Evolutionary conservation across 2,113 vertebrate species (phyloP), one percentile per base, ranked within the genome.

Genomic region (Neolamprologus ventralis): DNA sequence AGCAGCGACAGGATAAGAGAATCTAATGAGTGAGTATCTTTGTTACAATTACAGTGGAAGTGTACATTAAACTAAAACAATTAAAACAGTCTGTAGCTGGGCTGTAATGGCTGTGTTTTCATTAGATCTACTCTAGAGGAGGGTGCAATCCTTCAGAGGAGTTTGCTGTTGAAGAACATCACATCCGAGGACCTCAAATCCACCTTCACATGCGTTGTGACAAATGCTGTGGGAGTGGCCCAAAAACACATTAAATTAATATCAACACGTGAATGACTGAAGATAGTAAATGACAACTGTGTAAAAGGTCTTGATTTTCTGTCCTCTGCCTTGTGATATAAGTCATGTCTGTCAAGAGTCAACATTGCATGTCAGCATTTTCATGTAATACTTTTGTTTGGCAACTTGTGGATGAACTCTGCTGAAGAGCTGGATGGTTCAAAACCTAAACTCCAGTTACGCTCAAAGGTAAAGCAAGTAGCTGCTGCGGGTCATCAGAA

Each of bases 201-300:
- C 31, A 94, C 6, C 14, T 97, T 96, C 82, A 92, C 92, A 8
- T 97, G 97, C 7, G 53, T 96, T 9, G 91, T 96, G 35, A 87
- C 16, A 3, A 96, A 91, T 8, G 49, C 92, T 17, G 37, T 40
- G 11, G 94, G 94, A 45, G 55, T 28, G 10, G 81, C 16, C 5
- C 49, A 54, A 4, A 95, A 94, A 40, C 6, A 71, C 1, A 31
- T 91, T 0, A 96, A 63, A 4, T 9, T 88, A 4, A 35, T 37
- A 37, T 8, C 45, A 13, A 51, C 3, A 23, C 19, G 21, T 2
- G 14, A 13, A 5, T 8, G 28, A 82, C 1, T 1, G 45, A 42
- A 26, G 68, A 73, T 26, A 17, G 21, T 49, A n/a, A 31, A n/a
- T 78, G 26, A 28, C 21, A 75, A 17, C 51, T 17, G 2, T 12